Base-by-base conservation (phyloP, 2,888 invertebrate species). In the Parochlus steinenii region DNA sequence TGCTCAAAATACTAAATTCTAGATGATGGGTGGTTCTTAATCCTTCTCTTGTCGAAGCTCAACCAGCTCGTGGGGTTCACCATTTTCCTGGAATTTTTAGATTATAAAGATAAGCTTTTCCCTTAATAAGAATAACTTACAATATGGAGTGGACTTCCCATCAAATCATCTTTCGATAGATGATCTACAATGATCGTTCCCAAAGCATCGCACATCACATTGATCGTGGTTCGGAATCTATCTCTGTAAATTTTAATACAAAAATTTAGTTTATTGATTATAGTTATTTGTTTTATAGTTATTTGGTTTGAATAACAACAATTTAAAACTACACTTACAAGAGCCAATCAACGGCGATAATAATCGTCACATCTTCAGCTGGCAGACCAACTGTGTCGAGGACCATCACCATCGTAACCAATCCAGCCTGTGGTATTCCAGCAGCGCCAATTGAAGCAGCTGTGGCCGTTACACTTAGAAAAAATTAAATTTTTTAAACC, bases 361-460 rank as follows among this genome's bases (percentile, higher is more conserved):
- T 89, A 46, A 89, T 71, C 40, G 85, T 78, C 37, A 90, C 85
- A 55, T 89, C 87, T 53, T 86, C 81, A 1, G 85, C 80, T 29
- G 87, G 86, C 43, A 90, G 65, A 40, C 87, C 87, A 41, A 90
- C 80, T 6, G 89, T 86, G 55, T 89, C 86, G 46, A 90, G 63
- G 37, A 90, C 89, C 82, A 89, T 86, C 44, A 90, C 87, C 82
- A 93, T 86, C 52, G 92, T 93, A 31, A 92, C 85, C 47, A 93
- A 71, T 26, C 92, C 92, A 17, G 92, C 92, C 54, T 89, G 90
- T 5, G 93, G 93, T 48, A 97, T 89, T 30, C 93, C 92, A 7
- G 95, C 93, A 12, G 95, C 95, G 40, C 97, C 95, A 52, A 97
- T 90, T 47, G 92, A 92, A 2, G 95, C 95, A 36, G 92, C 79